Conservation (phyloP, 2,797 vertebrate species). For the Liparis tanakae region DNA sequence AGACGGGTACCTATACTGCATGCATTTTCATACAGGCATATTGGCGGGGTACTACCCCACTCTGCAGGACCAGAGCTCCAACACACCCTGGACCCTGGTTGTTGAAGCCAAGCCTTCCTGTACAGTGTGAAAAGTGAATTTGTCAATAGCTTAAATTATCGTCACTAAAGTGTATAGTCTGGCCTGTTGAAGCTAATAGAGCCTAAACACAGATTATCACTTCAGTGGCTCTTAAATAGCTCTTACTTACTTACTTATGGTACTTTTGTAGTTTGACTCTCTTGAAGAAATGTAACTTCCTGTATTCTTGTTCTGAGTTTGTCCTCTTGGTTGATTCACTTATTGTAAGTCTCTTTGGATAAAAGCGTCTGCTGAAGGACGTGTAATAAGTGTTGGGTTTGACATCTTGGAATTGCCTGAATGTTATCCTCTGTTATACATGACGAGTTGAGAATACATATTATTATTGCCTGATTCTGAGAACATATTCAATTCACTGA, state of each 20-base stretch:
- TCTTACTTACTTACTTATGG: too few relatives aligned
- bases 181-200: neutral
- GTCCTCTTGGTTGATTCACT: too few relatives aligned
- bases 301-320: too few relatives aligned
- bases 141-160: constrained; percentile 6
- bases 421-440: neutral
- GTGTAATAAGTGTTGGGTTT: neutral
- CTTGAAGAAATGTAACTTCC: too few relatives aligned
- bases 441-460: neutral
- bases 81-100: neutral
- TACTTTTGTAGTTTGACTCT: too few relatives aligned
- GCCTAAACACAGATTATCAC: too few relatives aligned
- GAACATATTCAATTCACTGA: neutral
- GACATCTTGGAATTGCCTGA: neutral
- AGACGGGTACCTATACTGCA: neutral
- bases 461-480: neutral
- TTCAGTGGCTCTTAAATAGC: too few relatives aligned
- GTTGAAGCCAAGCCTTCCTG: neutral
- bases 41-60: neutral
- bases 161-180: neutral
- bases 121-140: neutral
- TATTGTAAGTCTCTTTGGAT: too few relatives aligned
- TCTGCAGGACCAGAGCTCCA: neutral
- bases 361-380: too few relatives aligned
- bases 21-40: neutral